phyloP scores from a whole-genome alignment of 2,888 invertebrate genomes.

The Megalurothrips usitatus region DNA sequence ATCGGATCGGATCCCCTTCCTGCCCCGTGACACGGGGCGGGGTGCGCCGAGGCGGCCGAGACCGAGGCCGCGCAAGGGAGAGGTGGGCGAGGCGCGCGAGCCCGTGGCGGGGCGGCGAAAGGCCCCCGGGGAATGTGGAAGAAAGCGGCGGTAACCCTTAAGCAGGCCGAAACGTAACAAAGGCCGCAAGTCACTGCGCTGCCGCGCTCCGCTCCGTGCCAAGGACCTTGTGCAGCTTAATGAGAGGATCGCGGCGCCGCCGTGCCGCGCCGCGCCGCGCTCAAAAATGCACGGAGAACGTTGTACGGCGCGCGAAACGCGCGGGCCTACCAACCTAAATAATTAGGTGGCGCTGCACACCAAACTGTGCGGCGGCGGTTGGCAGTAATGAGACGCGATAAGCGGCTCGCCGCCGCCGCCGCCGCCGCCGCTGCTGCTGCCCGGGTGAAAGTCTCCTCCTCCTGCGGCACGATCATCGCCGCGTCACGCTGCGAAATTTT shows the following conservation, averaged over 20 bases:
- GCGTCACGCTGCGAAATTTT: conserved; percentile 13
- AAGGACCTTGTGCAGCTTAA: not conserved
- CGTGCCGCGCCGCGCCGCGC: not conserved
- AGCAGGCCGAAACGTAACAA: not conserved
- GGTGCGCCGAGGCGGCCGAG: not conserved
- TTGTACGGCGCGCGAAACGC: not conserved
- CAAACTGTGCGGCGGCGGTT: not conserved
- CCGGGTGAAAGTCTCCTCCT: not conserved
- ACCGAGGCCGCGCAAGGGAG: not conserved
- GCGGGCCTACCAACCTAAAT: not conserved
- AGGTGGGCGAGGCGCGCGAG: too few relatives aligned
- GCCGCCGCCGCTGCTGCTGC: not conserved
- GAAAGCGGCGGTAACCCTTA: not conserved
- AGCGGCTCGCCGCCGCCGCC: not conserved
- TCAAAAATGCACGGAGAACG: conserved; percentile 6
- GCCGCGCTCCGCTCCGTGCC: not conserved
- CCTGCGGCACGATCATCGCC: not conserved
- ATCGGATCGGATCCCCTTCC: too few relatives aligned
- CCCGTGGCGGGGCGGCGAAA: not conserved
- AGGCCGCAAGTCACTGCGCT: not conserved
- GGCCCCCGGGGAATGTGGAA: not conserved
- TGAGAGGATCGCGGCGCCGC: not conserved
- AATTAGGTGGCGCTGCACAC: not conserved
- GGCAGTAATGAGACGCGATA: not conserved
- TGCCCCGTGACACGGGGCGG: too few relatives aligned